A percentile compares a stretch with the other conserved stretches of the same genome.
These are phyloP conservation scores for Epizoanthus scotinus DNA, from an alignment of 92 coral and sea anemone genomes.

Conservation along the genomic window DNA sequence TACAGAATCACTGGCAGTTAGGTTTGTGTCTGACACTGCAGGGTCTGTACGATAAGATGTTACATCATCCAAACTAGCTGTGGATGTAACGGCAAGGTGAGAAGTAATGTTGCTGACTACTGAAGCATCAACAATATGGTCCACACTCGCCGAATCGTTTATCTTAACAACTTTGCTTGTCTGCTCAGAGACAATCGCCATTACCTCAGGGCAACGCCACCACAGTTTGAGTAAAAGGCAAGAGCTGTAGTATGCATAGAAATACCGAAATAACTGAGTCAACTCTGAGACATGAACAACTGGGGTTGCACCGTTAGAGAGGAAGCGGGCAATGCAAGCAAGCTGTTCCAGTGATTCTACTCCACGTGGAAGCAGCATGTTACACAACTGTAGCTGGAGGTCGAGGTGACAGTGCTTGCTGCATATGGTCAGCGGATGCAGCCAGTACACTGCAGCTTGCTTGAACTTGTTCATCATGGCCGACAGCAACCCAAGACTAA, in stretches of 20 bases:
- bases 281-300: background rate
- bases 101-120: background rate
- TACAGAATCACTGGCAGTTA: background rate
- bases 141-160: background rate
- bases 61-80: background rate
- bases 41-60: background rate
- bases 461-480: slow-evolving; percentile 58
- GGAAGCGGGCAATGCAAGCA: slow-evolving; percentile 31
- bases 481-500: slow-evolving; percentile 73
- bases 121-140: background rate
- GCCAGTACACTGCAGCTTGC: slow-evolving; percentile 61
- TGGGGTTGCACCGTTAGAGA: slow-evolving; percentile 2
- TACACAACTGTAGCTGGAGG: slow-evolving; percentile 64
- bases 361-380: slow-evolving; percentile 71
- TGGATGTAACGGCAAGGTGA: background rate
- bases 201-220: slow-evolving; percentile 63
- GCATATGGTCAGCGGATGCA: slow-evolving; percentile 64
- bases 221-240: slow-evolving; percentile 62
- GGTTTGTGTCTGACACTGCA: background rate
- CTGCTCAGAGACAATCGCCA: slow-evolving; percentile 8
- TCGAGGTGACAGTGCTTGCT: slow-evolving; percentile 56
- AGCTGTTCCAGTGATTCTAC: slow-evolving; percentile 57
- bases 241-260: slow-evolving; percentile 57
- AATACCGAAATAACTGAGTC: slow-evolving; percentile 57
- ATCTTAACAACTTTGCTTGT: background rate